Conservation (phyloP, 1,140 invertebrate genomes). For the Pogonus chalceus region DNA sequence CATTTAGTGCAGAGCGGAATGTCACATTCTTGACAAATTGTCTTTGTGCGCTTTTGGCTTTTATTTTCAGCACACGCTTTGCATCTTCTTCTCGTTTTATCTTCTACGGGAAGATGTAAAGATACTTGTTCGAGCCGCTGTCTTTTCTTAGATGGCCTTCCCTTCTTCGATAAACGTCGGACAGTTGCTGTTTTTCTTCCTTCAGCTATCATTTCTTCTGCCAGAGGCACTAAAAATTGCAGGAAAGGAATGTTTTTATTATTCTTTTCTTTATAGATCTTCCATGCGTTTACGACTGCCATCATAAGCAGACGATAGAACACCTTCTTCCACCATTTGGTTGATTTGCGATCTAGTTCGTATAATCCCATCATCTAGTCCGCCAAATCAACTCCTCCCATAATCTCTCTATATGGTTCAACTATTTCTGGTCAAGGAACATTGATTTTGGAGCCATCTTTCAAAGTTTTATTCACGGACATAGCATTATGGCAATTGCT, state of each 20-base stretch:
- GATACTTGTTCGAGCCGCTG: no score
- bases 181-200: conserved; percentile 6
- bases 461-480: no score
- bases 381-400: no score
- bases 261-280: neutral
- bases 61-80: neutral
- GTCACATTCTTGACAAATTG: no score
- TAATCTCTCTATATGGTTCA: conserved; percentile 21
- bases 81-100: neutral
- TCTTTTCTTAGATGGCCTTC: neutral
- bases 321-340: conserved; percentile 23
- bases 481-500: conserved; percentile 9
- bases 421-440: conserved; percentile 21
- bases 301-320: conserved; percentile 9
- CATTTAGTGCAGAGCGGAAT: neutral
- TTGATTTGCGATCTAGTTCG: no score
- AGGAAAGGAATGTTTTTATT: neutral
- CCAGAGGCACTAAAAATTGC: neutral
- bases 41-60: no score
- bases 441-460: conserved; percentile 15
- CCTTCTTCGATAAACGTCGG: neutral
- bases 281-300: conserved; percentile 8
- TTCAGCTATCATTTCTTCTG: conserved; percentile 9
- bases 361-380: no score
- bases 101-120: neutral